Conservation (phyloP, 2,888 invertebrate genomes). For the Miltochrista miniata region DNA sequence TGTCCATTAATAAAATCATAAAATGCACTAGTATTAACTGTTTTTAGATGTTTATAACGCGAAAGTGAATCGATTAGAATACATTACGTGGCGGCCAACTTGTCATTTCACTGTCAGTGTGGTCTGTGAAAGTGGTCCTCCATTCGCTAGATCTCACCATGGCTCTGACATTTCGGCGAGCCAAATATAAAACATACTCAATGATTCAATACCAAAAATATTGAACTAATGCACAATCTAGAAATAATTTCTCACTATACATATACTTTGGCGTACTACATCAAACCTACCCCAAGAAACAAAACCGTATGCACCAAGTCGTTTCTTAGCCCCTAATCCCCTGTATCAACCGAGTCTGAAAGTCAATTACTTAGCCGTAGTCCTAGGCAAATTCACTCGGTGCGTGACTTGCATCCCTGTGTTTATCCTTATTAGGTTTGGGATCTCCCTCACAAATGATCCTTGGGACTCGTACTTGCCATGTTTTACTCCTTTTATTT, state of each 20-base stretch:
- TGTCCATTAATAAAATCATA: too few species aligned
- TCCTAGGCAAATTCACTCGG: slow-evolving; percentile 43
- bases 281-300: slow-evolving; percentile 11
- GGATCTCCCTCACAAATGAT: slow-evolving; percentile 35
- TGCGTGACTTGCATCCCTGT: slow-evolving; percentile 44
- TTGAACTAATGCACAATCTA: background rate
- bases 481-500: slow-evolving; percentile 12
- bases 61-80: too few species aligned
- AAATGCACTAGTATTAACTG: too few species aligned
- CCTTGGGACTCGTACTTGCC: slow-evolving; percentile 18
- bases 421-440: slow-evolving; percentile 43
- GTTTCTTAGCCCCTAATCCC: slow-evolving; percentile 12
- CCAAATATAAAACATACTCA: too few species aligned
- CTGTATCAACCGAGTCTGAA: slow-evolving; percentile 25
- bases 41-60: too few species aligned
- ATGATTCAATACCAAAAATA: too few species aligned
- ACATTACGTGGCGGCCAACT: too few species aligned
- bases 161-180: too few species aligned
- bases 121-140: too few species aligned
- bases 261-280: background rate
- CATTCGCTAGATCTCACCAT: too few species aligned
- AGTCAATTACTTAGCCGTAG: slow-evolving; percentile 42
- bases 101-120: too few species aligned
- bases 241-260: background rate
- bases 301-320: slow-evolving; percentile 12